These are phyloP conservation scores for Blastobasis adustella DNA, from an alignment of 2,888 invertebrate genomes.

Conservation along the genomic window DNA sequence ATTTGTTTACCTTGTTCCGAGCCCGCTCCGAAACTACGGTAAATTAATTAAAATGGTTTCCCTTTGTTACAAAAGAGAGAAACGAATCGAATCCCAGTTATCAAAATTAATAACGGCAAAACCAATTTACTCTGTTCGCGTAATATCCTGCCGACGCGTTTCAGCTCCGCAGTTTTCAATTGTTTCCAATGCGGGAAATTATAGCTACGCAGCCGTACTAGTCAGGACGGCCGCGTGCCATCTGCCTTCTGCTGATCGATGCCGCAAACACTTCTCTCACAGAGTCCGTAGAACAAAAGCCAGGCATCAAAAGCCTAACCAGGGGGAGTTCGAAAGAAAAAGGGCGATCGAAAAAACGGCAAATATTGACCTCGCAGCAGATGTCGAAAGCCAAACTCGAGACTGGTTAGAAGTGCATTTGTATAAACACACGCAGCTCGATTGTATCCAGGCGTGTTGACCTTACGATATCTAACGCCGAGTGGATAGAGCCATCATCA, in stretches of 20 bases:
- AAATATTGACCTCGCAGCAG: constrained; percentile 72
- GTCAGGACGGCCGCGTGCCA: constrained; percentile 2
- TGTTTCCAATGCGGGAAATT: constrained; percentile 36
- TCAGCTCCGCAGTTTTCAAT: constrained; percentile 47
- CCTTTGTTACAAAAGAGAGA: constrained; percentile 73
- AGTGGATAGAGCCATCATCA: constrained; percentile 58
- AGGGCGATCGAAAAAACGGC: constrained; percentile 51
- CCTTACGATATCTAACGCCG: constrained; percentile 62
- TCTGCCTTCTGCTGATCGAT: constrained; percentile 19
- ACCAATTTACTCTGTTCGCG: constrained; percentile 66
- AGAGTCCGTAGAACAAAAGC: constrained; percentile 28
- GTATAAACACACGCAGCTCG: constrained; percentile 64
- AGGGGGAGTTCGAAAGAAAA: constrained; percentile 30
- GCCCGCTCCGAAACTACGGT: constrained; percentile 48
- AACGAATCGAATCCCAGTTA: constrained; percentile 72
- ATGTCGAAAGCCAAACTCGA: constrained; percentile 66
- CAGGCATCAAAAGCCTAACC: constrained; percentile 31
- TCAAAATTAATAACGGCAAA: constrained; percentile 71
- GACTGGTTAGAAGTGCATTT: constrained; percentile 65
- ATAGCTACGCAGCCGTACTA: constrained; percentile 11
- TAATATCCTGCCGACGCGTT: constrained; percentile 61
- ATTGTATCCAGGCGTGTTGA: constrained; percentile 65
- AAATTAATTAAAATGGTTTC: constrained; percentile 70
- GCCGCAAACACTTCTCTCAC: constrained; percentile 3
- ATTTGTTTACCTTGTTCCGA: constrained; percentile 28